A percentile compares a stretch with the other conserved stretches of the same genome.
phyloP scores from a whole-genome alignment of 2,888 invertebrate species.

The Drosophila monieri region DNA sequence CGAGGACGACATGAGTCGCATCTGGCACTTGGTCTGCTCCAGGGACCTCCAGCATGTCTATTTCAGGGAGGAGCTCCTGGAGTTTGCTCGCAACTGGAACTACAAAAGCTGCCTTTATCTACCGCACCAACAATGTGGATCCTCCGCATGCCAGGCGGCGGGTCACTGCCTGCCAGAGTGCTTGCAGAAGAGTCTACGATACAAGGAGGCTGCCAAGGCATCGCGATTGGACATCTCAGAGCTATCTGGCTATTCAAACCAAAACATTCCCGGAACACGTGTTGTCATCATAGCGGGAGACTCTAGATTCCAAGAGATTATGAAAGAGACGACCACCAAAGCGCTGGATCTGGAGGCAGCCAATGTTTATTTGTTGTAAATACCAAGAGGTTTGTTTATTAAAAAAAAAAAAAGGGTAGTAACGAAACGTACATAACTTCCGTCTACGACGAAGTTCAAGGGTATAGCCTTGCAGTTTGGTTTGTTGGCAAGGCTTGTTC shows the following conservation, averaged over 20 bases:
- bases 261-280: slow-evolving; percentile 3
- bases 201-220: slow-evolving; percentile 70
- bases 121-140: slow-evolving; percentile 79
- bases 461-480: neutral
- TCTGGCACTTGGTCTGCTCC: slow-evolving; percentile 88
- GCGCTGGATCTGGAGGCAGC: slow-evolving; percentile 36
- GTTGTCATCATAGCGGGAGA: slow-evolving; percentile 58
- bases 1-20: slow-evolving; percentile 88
- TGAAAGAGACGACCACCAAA: slow-evolving; percentile 26
- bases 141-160: slow-evolving; percentile 16
- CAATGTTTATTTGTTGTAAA: slow-evolving; percentile 56
- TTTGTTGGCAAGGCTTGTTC: neutral
- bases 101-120: slow-evolving; percentile 88
- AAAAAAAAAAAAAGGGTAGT: neutral
- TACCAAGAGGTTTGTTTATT: neutral
- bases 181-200: slow-evolving; percentile 60
- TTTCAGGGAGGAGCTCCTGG: slow-evolving; percentile 87
- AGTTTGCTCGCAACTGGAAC: slow-evolving; percentile 89
- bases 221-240: slow-evolving; percentile 55
- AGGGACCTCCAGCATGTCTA: slow-evolving; percentile 85
- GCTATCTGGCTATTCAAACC: slow-evolving; percentile 17
- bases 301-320: slow-evolving; percentile 49
- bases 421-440: neutral
- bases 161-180: slow-evolving; percentile 53
- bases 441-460: neutral